These are phyloP conservation scores for Stomatorhinus ivindoensis DNA, from an alignment of 2,113 vertebrate genomes.

Conservation along the genomic window DNA sequence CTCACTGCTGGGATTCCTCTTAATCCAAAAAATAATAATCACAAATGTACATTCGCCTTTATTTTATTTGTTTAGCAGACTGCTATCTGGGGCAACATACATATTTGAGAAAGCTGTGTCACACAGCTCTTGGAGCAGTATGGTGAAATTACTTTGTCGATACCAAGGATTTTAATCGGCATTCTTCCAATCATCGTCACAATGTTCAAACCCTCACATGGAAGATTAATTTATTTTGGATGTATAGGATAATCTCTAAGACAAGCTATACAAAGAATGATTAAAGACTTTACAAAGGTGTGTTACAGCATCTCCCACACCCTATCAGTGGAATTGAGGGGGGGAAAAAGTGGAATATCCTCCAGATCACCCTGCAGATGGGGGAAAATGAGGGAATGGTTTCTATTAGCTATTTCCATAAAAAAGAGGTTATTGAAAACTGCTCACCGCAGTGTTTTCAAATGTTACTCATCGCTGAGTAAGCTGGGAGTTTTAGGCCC, in stretches of 20 bases:
- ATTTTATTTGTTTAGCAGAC: neutral
- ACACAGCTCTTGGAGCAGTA: neutral
- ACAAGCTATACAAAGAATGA: neutral
- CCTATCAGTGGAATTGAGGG: neutral
- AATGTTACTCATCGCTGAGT: constrained; percentile 38
- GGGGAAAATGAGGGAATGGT: constrained; percentile 28
- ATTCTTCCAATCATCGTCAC: neutral
- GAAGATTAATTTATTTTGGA: neutral
- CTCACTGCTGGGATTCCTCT: neutral
- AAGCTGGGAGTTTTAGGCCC: constrained; percentile 9
- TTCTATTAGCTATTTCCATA: constrained; percentile 32
- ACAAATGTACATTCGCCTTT: neutral
- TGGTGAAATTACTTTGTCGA: neutral
- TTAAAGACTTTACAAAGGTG: neutral
- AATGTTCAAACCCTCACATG: neutral
- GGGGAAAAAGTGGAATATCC: neutral
- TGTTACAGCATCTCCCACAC: neutral
- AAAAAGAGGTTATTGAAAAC: constrained; percentile 20
- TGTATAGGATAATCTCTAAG: neutral
- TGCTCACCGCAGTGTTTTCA: neutral
- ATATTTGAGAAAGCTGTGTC: neutral
- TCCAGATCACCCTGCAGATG: constrained; percentile 3
- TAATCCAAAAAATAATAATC: neutral
- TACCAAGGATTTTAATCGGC: neutral
- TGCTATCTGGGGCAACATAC: neutral